A percentile compares a stretch with the other conserved stretches of the same genome.
phyloP scores from a whole-genome alignment of 2,888 invertebrate genomes.

The Aplocera efformata region DNA sequence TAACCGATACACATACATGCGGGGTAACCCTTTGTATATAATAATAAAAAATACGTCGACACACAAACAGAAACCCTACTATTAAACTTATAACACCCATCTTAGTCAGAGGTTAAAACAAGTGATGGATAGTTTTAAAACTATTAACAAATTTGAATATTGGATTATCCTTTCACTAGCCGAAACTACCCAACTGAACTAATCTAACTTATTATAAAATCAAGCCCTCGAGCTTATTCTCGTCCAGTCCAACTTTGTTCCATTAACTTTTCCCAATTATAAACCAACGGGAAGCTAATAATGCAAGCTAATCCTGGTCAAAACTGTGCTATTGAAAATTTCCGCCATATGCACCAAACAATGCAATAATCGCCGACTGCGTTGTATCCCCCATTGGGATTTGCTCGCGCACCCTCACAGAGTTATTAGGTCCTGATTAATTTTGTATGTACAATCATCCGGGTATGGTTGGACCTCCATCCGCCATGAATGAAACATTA shows the following conservation, averaged over 20 bases:
- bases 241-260: neutral
- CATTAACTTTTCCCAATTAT: neutral
- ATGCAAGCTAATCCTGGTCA: conserved; percentile 17
- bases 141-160: too few relatives aligned
- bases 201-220: too few relatives aligned
- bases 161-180: too few relatives aligned
- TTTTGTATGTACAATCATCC: conserved; percentile 69
- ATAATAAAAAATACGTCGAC: too few relatives aligned
- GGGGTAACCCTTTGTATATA: too few relatives aligned
- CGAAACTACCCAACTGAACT: too few relatives aligned
- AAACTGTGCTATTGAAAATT: conserved; percentile 31
- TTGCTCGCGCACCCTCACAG: conserved; percentile 33
- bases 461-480: conserved; percentile 50
- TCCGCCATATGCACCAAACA: conserved; percentile 39
- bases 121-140: too few relatives aligned
- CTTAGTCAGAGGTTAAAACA: too few relatives aligned
- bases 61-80: too few relatives aligned
- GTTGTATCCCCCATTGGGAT: conserved; percentile 36
- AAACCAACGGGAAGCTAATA: conserved; percentile 4
- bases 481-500: conserved; percentile 61
- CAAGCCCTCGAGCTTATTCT: neutral
- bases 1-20: too few relatives aligned
- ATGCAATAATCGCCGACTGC: conserved; percentile 26
- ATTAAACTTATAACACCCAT: too few relatives aligned
- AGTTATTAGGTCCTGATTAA: conserved; percentile 61